Evolutionary conservation across 2,888 invertebrate species (phyloP).

Genomic region (Xanthostigma xanthostigma): DNA sequence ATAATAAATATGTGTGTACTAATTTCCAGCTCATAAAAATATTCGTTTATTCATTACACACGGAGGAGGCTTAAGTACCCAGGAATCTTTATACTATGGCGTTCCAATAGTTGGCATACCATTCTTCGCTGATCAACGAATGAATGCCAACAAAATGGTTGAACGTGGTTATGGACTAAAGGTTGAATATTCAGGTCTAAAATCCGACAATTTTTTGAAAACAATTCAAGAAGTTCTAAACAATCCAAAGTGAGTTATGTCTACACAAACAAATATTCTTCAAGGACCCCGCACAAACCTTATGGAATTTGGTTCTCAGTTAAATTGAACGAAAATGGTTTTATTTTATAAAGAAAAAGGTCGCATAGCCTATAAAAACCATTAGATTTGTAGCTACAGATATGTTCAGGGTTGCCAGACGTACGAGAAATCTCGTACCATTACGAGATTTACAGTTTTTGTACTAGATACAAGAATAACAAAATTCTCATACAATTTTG

Average conservation of each 20-base stretch:
- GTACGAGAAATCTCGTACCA: too few relatives aligned
- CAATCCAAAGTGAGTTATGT: not conserved
- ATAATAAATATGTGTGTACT: not conserved
- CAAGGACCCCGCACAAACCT: too few relatives aligned
- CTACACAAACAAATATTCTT: not conserved
- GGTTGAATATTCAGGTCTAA: not conserved
- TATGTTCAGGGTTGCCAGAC: too few relatives aligned
- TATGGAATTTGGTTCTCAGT: not conserved
- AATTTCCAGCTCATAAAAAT: not conserved
- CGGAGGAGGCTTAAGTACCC: not conserved
- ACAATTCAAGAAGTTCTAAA: not conserved
- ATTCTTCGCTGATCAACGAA: not conserved
- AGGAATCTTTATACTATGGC: not conserved
- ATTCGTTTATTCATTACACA: not conserved
- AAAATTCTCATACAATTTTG: too few relatives aligned
- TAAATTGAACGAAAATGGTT: too few relatives aligned
- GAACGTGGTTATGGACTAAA: not conserved
- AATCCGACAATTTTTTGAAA: not conserved
- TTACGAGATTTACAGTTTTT: too few relatives aligned
- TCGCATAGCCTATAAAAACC: too few relatives aligned
- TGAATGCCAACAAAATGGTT: not conserved
- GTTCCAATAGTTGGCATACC: not conserved
- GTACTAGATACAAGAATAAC: too few relatives aligned
- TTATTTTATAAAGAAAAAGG: too few relatives aligned
- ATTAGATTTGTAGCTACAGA: too few relatives aligned